Percentiles rank a stretch among this genome's conserved stretches.
These are phyloP conservation scores for Philhelius pedissequus DNA, from an alignment of 2,888 invertebrate species.

Conservation along the genomic window DNA sequence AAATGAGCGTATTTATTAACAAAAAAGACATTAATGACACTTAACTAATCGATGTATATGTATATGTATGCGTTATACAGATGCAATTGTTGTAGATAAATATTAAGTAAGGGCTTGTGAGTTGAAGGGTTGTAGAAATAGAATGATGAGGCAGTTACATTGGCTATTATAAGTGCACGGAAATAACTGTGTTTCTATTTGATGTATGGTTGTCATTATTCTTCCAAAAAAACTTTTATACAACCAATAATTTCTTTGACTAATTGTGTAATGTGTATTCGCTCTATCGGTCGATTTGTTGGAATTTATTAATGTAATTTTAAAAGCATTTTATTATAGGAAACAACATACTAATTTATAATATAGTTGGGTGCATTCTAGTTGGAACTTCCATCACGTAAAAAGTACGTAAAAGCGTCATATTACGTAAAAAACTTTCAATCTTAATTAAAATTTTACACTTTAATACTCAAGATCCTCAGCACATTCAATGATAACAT, in stretches of 20 bases:
- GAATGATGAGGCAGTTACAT: not conserved
- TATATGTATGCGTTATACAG: not conserved
- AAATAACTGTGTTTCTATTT: not conserved
- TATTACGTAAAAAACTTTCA: too few relatives aligned
- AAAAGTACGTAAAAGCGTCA: too few relatives aligned
- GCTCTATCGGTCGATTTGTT: not conserved
- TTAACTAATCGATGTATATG: slow-evolving; percentile 23
- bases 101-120: not conserved
- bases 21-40: slow-evolving; percentile 38
- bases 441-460: too few relatives aligned
- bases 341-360: too few relatives aligned
- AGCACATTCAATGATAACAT: too few relatives aligned
- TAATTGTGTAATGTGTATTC: too few relatives aligned
- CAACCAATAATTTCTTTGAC: not conserved
- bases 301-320: too few relatives aligned
- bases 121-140: not conserved
- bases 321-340: too few relatives aligned
- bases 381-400: too few relatives aligned
- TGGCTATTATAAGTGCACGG: not conserved
- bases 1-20: slow-evolving; percentile 48
- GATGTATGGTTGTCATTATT: not conserved
- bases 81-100: not conserved
- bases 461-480: too few relatives aligned
- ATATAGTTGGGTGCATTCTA: too few relatives aligned
- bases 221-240: not conserved